Conservation (phyloP, 2,888 invertebrate genomes). For the Dryomyza anilis region DNA sequence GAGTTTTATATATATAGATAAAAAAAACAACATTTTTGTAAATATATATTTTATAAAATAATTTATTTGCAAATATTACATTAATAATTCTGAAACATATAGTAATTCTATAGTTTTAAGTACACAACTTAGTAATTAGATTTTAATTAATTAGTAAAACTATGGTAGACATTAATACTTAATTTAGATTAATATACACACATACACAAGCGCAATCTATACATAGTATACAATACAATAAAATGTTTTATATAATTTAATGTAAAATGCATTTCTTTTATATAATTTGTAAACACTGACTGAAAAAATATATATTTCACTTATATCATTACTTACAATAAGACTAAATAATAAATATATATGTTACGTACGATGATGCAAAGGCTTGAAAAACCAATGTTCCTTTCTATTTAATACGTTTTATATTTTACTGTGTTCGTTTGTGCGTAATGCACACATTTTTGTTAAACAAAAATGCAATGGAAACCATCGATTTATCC, state of each 20-base stretch:
- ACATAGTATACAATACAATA: neutral
- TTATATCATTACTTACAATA: neutral
- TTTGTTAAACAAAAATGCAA: too few species aligned
- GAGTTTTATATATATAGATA: too few species aligned
- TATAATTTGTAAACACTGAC: neutral
- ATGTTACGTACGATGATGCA: too few species aligned
- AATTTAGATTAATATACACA: neutral
- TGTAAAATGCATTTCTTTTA: neutral
- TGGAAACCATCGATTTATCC: too few species aligned
- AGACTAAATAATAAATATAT: neutral
- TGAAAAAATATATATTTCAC: too few species aligned
- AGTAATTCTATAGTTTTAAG: conserved; percentile 9
- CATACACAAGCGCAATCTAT: neutral
- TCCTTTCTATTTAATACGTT: too few species aligned
- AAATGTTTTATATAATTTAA: neutral
- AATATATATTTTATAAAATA: neutral
- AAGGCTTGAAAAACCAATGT: too few species aligned
- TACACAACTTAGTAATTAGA: conserved; percentile 16
- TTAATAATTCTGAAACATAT: neutral
- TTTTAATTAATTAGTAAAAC: neutral
- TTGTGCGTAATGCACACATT: too few species aligned
- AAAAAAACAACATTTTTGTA: neutral
- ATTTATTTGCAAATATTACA: too few species aligned
- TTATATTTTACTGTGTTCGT: too few species aligned
- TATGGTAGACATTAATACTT: neutral